phyloP scores from a whole-genome alignment of 2,113 vertebrate genomes.

The Peromyscus maniculatus region DNA sequence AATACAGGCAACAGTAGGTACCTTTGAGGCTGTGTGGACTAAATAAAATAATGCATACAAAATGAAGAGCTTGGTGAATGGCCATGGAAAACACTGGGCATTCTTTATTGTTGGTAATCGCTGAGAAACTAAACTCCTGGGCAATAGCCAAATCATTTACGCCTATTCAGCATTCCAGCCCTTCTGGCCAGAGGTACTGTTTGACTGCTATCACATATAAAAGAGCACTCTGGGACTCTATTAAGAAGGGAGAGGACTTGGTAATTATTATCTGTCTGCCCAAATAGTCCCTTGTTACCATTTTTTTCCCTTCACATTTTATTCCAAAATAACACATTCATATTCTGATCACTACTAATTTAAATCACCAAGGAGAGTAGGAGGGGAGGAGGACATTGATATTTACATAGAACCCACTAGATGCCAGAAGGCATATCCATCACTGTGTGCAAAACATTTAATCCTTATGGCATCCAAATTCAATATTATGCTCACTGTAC shows the following conservation, averaged over 20 bases:
- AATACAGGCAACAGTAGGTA: not conserved
- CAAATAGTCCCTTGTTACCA: slow-evolving; percentile 10
- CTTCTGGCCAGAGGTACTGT: not conserved
- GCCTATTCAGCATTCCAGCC: not conserved
- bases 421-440: not conserved
- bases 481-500: not conserved
- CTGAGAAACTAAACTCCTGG: slow-evolving; percentile 14
- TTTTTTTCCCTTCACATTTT: slow-evolving; percentile 20
- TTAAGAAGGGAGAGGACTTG: slow-evolving; percentile 18
- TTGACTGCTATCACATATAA: not conserved
- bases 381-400: not conserved
- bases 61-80: not conserved
- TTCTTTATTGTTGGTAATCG: not conserved
- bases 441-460: not conserved
- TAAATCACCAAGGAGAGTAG: slow-evolving; percentile 8
- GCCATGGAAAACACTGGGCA: not conserved
- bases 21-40: not conserved
- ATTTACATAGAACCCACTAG: not conserved
- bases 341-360: slow-evolving; percentile 18
- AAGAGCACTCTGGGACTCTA: not conserved
- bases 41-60: not conserved
- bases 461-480: not conserved
- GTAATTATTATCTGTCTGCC: slow-evolving; percentile 47
- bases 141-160: not conserved
- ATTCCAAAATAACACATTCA: slow-evolving; percentile 12